Percentiles rank a stretch among this genome's conserved stretches.
Conservation (phyloP, 2,888 invertebrate genomes). For the Cyrtodaria siliqua region DNA sequence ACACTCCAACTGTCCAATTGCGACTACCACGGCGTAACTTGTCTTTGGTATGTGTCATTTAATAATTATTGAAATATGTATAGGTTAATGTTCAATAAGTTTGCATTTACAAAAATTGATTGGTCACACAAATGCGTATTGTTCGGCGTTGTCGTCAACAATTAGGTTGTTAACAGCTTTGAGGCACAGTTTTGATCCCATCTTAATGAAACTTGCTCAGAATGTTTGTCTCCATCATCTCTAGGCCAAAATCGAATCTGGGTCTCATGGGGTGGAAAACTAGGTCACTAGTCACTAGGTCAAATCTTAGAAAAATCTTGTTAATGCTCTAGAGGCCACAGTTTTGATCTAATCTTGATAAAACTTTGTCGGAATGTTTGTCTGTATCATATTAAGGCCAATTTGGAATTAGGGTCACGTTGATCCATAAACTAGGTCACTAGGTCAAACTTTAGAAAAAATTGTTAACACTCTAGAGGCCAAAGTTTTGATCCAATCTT, state of each 20-base stretch:
- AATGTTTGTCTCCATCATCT: too few relatives aligned
- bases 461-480: too few relatives aligned
- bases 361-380: too few relatives aligned
- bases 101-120: background rate
- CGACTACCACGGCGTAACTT: conserved; percentile 11
- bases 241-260: conserved; percentile 2
- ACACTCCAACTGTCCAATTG: conserved; percentile 18
- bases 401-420: too few relatives aligned
- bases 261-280: background rate
- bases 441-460: too few relatives aligned
- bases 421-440: too few relatives aligned
- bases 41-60: conserved; percentile 16
- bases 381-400: too few relatives aligned
- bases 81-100: background rate
- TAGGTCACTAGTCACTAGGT: conserved; percentile 9
- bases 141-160: conserved; percentile 2
- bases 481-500: too few relatives aligned
- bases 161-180: conserved; percentile 13
- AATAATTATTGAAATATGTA: background rate
- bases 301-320: too few relatives aligned
- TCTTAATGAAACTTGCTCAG: too few relatives aligned
- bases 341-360: too few relatives aligned
- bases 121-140: conserved; percentile 2
- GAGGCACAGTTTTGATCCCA: background rate
- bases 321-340: too few relatives aligned